Percentiles rank a stretch among this genome's conserved stretches.
Evolutionary conservation across 2,888 invertebrate genomes (phyloP).

Genomic region (Flabesymbios commensalis): DNA sequence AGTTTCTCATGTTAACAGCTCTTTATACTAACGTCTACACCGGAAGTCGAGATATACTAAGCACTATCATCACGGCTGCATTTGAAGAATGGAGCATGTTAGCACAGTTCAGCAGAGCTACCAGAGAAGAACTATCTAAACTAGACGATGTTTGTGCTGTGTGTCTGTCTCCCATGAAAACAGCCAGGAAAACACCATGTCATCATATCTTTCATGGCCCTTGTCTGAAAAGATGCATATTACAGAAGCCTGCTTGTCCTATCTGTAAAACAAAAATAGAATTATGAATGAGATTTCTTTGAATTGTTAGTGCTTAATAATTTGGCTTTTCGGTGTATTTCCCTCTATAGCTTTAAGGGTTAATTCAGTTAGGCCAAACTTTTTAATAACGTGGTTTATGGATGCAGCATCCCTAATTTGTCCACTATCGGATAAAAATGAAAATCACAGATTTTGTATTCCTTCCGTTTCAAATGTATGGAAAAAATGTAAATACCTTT

Average conservation of each 20-base stretch:
- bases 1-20: conserved; percentile 19
- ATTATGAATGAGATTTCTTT: too few relatives aligned
- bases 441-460: too few relatives aligned
- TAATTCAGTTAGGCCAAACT: too few relatives aligned
- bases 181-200: conserved; percentile 19
- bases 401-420: too few relatives aligned
- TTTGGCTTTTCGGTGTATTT: too few relatives aligned
- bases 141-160: conserved; percentile 23
- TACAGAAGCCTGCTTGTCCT: conserved; percentile 16
- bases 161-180: conserved; percentile 17
- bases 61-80: conserved; percentile 1
- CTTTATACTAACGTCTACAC: conserved; percentile 24
- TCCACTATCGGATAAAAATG: too few relatives aligned
- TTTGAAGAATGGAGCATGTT: conserved; percentile 17
- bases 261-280: conserved; percentile 13
- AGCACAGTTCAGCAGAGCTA: conserved; percentile 18
- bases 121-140: conserved; percentile 6
- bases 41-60: conserved; percentile 7
- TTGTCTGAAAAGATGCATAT: conserved; percentile 17
- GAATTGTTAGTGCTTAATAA: too few relatives aligned
- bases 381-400: too few relatives aligned
- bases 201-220: conserved; percentile 22
- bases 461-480: too few relatives aligned
- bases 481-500: too few relatives aligned
- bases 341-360: too few relatives aligned